phyloP scores from a whole-genome alignment of 2,888 invertebrate species.

The Adelognathus sp. region DNA sequence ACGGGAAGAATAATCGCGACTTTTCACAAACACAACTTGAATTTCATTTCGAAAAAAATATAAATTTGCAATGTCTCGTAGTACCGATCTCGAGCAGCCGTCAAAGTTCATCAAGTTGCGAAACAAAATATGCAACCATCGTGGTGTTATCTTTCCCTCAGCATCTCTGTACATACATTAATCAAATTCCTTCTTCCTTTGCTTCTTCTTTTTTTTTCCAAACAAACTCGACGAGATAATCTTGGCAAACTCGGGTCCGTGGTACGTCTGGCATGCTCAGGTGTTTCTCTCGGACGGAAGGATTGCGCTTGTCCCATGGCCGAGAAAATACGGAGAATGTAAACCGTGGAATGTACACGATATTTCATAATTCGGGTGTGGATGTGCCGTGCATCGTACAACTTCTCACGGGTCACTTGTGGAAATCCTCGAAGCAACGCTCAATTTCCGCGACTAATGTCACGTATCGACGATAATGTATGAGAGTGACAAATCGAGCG shows the following conservation, averaged over 20 bases:
- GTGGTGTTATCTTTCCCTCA: neutral
- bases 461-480: neutral
- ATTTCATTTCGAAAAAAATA: no score
- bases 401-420: neutral
- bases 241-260: neutral
- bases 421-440: neutral
- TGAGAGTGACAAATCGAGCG: neutral
- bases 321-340: slow-evolving; percentile 1
- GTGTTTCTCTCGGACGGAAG: slow-evolving; percentile 33
- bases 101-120: neutral
- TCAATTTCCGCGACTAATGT: neutral
- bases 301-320: slow-evolving; percentile 44
- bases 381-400: neutral
- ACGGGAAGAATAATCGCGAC: no score
- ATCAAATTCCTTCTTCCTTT: slow-evolving; percentile 18
- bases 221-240: slow-evolving; percentile 12
- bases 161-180: neutral
- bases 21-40: no score
- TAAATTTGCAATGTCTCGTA: no score
- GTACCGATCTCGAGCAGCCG: no score
- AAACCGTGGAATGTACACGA: neutral
- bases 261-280: slow-evolving; percentile 30
- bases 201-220: slow-evolving; percentile 6
- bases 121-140: neutral
- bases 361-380: neutral